phyloP scores from a whole-genome alignment of 2,888 invertebrate genomes.

The Archips crataeganus region DNA sequence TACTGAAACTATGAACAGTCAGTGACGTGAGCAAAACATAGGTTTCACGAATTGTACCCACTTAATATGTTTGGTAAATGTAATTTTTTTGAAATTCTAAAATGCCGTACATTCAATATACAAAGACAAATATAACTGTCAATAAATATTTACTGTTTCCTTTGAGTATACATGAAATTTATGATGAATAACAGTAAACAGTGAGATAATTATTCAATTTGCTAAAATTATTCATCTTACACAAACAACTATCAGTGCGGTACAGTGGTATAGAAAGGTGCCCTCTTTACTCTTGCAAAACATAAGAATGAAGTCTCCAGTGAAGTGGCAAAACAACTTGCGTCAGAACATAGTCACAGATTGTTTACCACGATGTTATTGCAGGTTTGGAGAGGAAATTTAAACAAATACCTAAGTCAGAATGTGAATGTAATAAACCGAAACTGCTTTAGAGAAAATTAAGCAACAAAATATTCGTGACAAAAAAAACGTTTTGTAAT shows the following conservation, averaged over 20 bases:
- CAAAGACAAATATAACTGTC: too few relatives aligned
- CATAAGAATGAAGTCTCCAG: constrained; percentile 69
- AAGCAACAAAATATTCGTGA: not conserved
- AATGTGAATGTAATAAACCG: not conserved
- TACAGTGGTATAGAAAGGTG: constrained; percentile 48
- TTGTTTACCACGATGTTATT: constrained; percentile 35
- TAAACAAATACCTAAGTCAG: constrained; percentile 22
- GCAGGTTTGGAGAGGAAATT: constrained; percentile 35
- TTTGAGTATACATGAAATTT: not conserved
- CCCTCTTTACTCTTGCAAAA: constrained; percentile 78
- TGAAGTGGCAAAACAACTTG: constrained; percentile 77
- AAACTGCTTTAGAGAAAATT: not conserved
- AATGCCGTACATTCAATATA: too few relatives aligned
- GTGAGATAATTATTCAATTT: not conserved
- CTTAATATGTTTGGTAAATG: too few relatives aligned
- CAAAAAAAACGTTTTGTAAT: not conserved
- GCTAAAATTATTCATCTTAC: not conserved
- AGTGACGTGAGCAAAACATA: too few relatives aligned
- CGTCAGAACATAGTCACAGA: constrained; percentile 56
- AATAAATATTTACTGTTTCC: too few relatives aligned
- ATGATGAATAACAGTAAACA: not conserved
- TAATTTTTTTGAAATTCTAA: too few relatives aligned
- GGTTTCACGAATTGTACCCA: too few relatives aligned
- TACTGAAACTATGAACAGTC: too few relatives aligned
- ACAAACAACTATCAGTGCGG: not conserved